These are phyloP conservation scores for Saguinus midas DNA, from an alignment of 2,113 vertebrate species.

Conservation along the genomic window DNA sequence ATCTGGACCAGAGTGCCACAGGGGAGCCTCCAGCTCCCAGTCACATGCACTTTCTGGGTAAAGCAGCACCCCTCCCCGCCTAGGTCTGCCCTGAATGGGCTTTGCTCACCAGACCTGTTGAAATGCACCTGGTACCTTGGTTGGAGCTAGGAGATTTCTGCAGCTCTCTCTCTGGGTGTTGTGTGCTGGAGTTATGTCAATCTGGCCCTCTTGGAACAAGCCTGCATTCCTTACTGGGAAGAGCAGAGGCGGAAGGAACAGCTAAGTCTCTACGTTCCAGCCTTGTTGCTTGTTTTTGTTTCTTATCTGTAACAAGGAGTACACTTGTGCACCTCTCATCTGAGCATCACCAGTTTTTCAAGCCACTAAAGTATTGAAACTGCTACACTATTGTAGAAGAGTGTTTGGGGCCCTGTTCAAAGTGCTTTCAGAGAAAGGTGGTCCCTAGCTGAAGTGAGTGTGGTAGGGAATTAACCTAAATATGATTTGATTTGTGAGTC, in stretches of 20 bases:
- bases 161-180: too few relatives aligned
- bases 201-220: too few relatives aligned
- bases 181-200: too few relatives aligned
- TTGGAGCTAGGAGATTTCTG: too few relatives aligned
- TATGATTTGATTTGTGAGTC: slow-evolving; percentile 35
- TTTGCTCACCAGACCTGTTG: too few relatives aligned
- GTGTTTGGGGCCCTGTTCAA: neutral
- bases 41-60: too few relatives aligned
- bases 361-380: neutral
- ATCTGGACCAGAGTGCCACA: too few relatives aligned
- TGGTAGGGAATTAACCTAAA: slow-evolving; percentile 38
- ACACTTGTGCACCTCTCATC: neutral
- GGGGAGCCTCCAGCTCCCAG: too few relatives aligned
- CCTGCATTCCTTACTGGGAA: neutral
- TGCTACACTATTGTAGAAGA: neutral
- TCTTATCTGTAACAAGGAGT: neutral
- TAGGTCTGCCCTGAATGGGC: too few relatives aligned
- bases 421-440: neutral
- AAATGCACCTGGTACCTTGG: too few relatives aligned
- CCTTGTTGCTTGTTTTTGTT: neutral
- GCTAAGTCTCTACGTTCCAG: neutral
- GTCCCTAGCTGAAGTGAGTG: neutral
- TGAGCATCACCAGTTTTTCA: neutral
- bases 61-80: too few relatives aligned
- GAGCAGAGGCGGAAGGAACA: neutral